Conservation (phyloP, 2,797 vertebrate genomes). For the Coranthus polyacanthus region DNA sequence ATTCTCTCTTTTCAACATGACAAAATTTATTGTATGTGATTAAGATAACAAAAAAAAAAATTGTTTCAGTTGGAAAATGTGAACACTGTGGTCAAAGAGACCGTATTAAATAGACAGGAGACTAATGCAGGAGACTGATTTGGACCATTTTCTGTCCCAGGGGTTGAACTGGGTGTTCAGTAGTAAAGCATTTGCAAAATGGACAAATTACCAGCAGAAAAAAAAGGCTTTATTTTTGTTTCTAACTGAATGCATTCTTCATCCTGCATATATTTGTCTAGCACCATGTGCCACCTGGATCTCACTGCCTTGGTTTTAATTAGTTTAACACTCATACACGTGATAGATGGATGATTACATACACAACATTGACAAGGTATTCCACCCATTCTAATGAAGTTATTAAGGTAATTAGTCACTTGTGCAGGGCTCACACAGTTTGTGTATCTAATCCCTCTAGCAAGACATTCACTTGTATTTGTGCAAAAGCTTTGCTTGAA, state of each 20-base stretch:
- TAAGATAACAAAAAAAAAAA: too few species aligned
- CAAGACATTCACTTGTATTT: slow-evolving; percentile 1
- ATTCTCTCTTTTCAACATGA: not conserved
- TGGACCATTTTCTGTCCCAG: not conserved
- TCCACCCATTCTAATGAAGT: slow-evolving; percentile 18
- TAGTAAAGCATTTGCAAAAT: not conserved
- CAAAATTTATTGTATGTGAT: too few species aligned
- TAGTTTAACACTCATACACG: slow-evolving; percentile 17
- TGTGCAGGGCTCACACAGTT: not conserved
- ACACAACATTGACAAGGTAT: slow-evolving; percentile 5
- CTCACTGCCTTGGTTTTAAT: slow-evolving; percentile 7
- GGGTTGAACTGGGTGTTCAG: not conserved
- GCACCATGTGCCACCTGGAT: not conserved
- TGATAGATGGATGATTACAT: slow-evolving; percentile 39
- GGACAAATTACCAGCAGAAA: not conserved
- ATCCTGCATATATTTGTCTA: not conserved
- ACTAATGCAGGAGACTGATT: too few species aligned
- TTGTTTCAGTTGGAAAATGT: too few species aligned
- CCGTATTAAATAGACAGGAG: not conserved
- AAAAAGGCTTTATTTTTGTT: not conserved
- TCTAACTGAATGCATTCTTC: not conserved
- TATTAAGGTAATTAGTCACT: slow-evolving; percentile 27
- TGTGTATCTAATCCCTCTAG: slow-evolving; percentile 5
- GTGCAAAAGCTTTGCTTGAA: not conserved
- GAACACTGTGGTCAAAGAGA: not conserved